Conservation (phyloP, 2,888 invertebrate species). For the Acanthococcus lagerstroemiae region DNA sequence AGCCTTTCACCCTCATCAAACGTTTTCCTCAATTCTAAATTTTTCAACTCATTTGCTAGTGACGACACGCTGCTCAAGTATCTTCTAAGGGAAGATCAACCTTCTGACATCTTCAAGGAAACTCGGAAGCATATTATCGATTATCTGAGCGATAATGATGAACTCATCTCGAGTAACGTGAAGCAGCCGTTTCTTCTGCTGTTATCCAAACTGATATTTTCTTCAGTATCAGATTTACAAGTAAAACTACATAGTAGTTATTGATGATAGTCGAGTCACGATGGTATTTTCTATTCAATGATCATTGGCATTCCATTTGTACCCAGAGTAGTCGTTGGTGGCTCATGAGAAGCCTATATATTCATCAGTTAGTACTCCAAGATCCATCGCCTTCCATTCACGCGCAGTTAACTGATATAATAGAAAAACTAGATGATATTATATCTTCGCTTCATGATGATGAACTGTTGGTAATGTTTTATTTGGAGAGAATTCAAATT, state of each 20-base stretch:
- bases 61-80: background rate
- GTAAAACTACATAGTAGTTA: background rate
- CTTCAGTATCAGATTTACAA: background rate
- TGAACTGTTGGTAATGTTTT: constrained; percentile 44
- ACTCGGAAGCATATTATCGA: background rate
- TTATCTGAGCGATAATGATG: background rate
- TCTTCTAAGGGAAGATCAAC: background rate
- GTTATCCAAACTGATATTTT: constrained; percentile 43
- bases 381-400: constrained; percentile 61
- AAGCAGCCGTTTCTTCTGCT: constrained; percentile 36
- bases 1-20: background rate
- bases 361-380: constrained; percentile 67
- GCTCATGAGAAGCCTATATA: constrained; percentile 59
- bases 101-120: background rate
- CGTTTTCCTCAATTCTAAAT: background rate
- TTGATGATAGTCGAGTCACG: no score
- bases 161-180: background rate
- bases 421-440: constrained; percentile 43
- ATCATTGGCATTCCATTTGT: background rate
- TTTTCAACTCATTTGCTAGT: background rate
- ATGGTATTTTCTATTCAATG: background rate
- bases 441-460: constrained; percentile 41
- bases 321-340: constrained; percentile 49
- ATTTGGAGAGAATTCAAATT: constrained; percentile 51
- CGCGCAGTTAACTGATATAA: constrained; percentile 48